Base-by-base conservation (phyloP, 1,140 invertebrate genomes). In the Anoplolepis gracilipes region DNA sequence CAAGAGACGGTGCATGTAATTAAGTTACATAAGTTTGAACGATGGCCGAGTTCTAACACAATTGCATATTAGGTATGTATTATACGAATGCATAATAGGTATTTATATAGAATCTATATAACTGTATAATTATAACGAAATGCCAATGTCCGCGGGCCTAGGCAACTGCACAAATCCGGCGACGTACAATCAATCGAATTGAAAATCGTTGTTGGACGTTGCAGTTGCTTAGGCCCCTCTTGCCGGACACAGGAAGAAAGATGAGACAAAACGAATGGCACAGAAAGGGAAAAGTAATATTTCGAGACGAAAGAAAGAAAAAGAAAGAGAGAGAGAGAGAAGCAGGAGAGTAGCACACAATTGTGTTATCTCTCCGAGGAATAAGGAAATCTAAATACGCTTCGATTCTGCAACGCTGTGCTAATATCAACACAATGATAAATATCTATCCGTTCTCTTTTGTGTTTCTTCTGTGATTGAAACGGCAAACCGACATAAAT, bases 51-150 rank as follows among this genome's bases (percentile, higher is more conserved):
- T 93, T 94, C 90, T 92, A 92, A 94, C 88, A 94, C 92, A 94
- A 94, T 94, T 93, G 92, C 93, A 94, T 94, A 94, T 93, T 94
- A 94, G 94, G 91, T 94, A 95, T 94, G 93, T 95, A 95, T 94
- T 94, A 94, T 93, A 94, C 91, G 91, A 94, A 92, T 93, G 93
- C 94, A 94, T 94, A 95, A 94, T 95, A 95, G 93, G 92, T 95
- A 95, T 95, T 94, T 94, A 94, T 94, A 94, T 94, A 94, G 93
- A 94, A 94, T 94, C 93, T 94, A 94, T 94, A 92, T 94, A 94
- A 92, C 92, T 94, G 92, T 94, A 94, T 94, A 94, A 94, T 93
- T 95, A 90, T 95, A 94, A 94, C 91, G 90, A 94, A 94, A 94
- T 94, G 93, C 93, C 94, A 95, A 94, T 92, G 91, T 92, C 91